Evolutionary conservation across 2,888 invertebrate genomes (phyloP), one percentile per base, ranked within the genome.

Genomic region (Microplitis manilae): DNA sequence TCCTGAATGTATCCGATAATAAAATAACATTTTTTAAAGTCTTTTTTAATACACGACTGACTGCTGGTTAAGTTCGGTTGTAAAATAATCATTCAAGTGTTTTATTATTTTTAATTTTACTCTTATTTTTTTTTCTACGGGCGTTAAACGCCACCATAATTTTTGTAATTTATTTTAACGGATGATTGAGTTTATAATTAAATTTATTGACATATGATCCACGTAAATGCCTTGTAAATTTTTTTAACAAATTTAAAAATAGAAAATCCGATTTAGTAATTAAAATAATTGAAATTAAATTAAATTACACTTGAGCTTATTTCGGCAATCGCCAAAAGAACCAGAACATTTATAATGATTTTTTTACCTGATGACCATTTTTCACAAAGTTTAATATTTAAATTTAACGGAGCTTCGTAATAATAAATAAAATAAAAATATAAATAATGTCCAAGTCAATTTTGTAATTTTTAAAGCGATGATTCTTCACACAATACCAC

Each of bases 21-120:
- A 50, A 50, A 50, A 50, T 50, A 50, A 50, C 50, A 50, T 50
- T 77, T 77, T 77, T 72, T 68, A 67, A 67, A 39, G 13, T 50
- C 8, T 50, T 50, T 70, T 74, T 30, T 77, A 68, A 77, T 9
- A 17, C 84, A 86, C 85, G 86, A 86, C 87, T 87, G 86, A 87
- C 86, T 86, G 87, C 86, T 87, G 87, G 86, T 85, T 85, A 86
- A 86, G 86, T 86, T 86, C 85, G 86, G 86, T 87, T 87, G 87
- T 86, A 87, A 87, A 82, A 78, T 78, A 79, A 80, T 69, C 74
- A 50, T 9, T 50, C 50, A 50, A 50, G 50, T 74, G 78, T 79
- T 77, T 81, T 79, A 76, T 78, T 78, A 79, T 83, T 81, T 80
- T 67, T 70, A 60, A 72, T 75, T 79, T 30, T 30, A 30, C 30